Evolutionary conservation across 2,113 vertebrate species (phyloP).

Genomic region (Corvus moneduloides): DNA sequence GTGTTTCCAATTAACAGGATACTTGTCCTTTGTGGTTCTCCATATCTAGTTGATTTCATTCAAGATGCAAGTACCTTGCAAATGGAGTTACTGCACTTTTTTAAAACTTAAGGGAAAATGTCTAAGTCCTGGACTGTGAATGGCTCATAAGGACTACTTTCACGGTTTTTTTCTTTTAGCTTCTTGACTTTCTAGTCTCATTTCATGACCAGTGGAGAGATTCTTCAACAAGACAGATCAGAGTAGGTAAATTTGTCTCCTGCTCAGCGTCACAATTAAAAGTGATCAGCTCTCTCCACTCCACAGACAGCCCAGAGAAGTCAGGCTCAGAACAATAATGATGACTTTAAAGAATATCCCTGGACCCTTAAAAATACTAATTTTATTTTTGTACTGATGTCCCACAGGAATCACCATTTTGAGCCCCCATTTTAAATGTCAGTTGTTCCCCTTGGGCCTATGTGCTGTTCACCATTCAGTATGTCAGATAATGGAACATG

Average conservation of each 20-base stretch:
- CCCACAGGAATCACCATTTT: background rate
- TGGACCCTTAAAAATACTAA: background rate
- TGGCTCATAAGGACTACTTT: background rate
- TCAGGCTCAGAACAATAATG: background rate
- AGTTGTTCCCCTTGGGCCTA: background rate
- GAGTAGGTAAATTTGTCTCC: background rate
- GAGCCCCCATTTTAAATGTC: background rate
- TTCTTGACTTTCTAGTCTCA: background rate
- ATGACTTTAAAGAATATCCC: background rate
- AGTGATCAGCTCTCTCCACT: background rate
- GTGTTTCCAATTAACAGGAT: background rate
- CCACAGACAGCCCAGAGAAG: background rate
- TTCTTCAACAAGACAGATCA: background rate
- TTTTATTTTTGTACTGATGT: background rate
- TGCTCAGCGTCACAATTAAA: background rate
- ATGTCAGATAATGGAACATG: background rate
- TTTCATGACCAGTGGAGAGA: background rate
- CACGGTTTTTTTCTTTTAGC: background rate
- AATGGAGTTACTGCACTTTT: background rate
- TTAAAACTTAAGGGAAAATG: background rate
- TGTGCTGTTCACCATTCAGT: background rate
- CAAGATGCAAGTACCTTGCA: background rate
- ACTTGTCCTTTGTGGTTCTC: background rate
- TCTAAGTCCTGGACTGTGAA: background rate
- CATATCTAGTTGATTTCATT: background rate